These are phyloP conservation scores for Electrophaes corylata DNA, from an alignment of 2,888 invertebrate genomes.

Conservation along the genomic window DNA sequence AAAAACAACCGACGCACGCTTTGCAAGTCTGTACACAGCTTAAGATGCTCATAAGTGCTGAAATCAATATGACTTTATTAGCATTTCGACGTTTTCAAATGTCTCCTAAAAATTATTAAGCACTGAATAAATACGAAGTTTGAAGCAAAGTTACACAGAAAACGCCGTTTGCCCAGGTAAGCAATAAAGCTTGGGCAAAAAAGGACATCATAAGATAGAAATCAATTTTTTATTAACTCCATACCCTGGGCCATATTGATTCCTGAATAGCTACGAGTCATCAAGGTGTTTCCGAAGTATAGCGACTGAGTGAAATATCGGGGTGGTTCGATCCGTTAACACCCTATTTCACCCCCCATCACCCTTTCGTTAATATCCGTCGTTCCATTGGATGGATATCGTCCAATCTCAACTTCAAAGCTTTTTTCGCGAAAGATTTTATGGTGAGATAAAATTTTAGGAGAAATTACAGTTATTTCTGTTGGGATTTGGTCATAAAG, in stretches of 20 bases:
- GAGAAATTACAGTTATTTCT: neutral
- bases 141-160: too few species aligned
- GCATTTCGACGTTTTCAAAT: too few species aligned
- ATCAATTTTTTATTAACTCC: neutral
- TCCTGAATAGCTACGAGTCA: neutral
- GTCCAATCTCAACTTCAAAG: neutral
- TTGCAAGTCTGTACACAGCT: too few species aligned
- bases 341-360: slow-evolving; percentile 12
- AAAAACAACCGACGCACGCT: too few species aligned
- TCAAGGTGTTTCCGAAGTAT: neutral
- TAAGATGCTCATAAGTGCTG: too few species aligned
- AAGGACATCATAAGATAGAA: neutral
- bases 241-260: neutral
- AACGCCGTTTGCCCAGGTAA: too few species aligned
- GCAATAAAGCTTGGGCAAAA: too few species aligned
- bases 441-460: neutral
- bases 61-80: too few species aligned
- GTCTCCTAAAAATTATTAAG: too few species aligned
- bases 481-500: slow-evolving; percentile 1
- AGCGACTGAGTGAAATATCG: neutral
- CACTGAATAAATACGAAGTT: too few species aligned
- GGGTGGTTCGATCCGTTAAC: slow-evolving; percentile 4
- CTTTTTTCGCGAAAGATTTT: neutral
- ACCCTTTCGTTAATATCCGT: slow-evolving; percentile 16
- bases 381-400: neutral